These are phyloP conservation scores for Hedya salicella DNA, from an alignment of 2,888 invertebrate genomes.

Conservation along the genomic window DNA sequence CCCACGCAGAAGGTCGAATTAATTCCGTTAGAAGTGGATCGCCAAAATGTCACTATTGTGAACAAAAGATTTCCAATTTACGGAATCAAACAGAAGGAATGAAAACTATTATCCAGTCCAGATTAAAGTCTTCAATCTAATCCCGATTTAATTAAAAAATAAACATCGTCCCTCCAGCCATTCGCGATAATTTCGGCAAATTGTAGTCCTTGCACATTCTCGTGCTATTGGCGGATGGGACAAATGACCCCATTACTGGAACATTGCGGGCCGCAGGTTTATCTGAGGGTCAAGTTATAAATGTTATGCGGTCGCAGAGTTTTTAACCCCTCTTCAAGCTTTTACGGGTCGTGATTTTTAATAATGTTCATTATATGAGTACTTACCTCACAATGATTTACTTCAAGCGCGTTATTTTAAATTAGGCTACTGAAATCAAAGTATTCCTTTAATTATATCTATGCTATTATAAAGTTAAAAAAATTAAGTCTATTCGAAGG, in stretches of 20 bases:
- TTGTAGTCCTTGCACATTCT: constrained; percentile 57
- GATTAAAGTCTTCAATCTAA: constrained; percentile 44
- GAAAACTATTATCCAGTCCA: constrained; percentile 39
- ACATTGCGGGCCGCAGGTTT: constrained; percentile 61
- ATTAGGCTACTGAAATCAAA: neutral
- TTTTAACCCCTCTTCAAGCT: constrained; percentile 37
- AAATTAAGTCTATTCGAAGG: too few species aligned
- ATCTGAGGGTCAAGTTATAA: constrained; percentile 52
- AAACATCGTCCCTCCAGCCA: constrained; percentile 54
- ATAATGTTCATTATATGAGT: constrained; percentile 6
- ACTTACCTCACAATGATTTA: constrained; percentile 6
- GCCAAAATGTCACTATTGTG: constrained; percentile 34
- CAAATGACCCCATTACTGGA: constrained; percentile 67
- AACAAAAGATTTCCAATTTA: constrained; percentile 44
- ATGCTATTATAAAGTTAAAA: too few species aligned
- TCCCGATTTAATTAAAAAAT: constrained; percentile 52
- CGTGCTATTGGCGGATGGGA: constrained; percentile 61
- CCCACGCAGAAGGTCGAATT: constrained; percentile 8
- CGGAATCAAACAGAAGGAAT: constrained; percentile 38
- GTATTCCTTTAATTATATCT: neutral
- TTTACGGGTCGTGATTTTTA: constrained; percentile 33
- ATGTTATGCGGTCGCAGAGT: constrained; percentile 44
- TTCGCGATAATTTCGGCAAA: constrained; percentile 58
- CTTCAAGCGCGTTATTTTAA: neutral
- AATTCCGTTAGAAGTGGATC: constrained; percentile 27